These are phyloP conservation scores for Cyphomyrus discorhynchus DNA, from an alignment of 2,113 vertebrate species.

Conservation along the genomic window DNA sequence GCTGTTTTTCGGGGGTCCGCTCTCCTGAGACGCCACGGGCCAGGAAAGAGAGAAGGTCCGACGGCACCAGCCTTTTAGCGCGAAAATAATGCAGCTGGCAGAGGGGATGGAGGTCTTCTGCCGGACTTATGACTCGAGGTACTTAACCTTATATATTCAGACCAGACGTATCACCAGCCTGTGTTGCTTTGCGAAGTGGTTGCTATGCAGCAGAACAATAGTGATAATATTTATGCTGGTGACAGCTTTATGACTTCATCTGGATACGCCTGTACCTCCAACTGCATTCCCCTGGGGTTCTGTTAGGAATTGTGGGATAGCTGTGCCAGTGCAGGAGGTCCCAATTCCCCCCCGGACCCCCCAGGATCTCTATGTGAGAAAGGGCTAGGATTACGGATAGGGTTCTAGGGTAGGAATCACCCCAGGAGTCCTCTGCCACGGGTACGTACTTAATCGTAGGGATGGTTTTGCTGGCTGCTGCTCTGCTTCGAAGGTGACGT, in stretches of 20 bases:
- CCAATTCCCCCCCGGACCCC: neutral
- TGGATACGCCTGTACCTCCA: neutral
- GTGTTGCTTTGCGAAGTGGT: neutral
- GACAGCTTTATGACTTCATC: neutral
- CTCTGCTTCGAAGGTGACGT: neutral
- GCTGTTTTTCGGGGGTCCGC: no score
- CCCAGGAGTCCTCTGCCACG: neutral
- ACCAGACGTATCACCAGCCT: neutral
- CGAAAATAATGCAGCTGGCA: neutral
- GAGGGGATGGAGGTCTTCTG: neutral
- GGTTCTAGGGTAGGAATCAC: neutral
- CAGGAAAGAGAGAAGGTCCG: neutral
- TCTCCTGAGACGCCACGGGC: neutral
- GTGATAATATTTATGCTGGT: neutral
- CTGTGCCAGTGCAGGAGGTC: neutral
- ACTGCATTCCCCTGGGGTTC: neutral
- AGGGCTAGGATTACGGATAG: neutral
- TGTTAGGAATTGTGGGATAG: slow-evolving; percentile 1
- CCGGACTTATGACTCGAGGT: neutral
- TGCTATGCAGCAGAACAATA: neutral
- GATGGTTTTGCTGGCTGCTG: neutral
- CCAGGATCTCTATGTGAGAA: neutral
- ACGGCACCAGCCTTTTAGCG: neutral
- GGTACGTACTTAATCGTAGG: neutral
- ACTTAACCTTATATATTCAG: neutral